Conservation (phyloP, 2,113 vertebrate species). For the Alectura lathami region DNA sequence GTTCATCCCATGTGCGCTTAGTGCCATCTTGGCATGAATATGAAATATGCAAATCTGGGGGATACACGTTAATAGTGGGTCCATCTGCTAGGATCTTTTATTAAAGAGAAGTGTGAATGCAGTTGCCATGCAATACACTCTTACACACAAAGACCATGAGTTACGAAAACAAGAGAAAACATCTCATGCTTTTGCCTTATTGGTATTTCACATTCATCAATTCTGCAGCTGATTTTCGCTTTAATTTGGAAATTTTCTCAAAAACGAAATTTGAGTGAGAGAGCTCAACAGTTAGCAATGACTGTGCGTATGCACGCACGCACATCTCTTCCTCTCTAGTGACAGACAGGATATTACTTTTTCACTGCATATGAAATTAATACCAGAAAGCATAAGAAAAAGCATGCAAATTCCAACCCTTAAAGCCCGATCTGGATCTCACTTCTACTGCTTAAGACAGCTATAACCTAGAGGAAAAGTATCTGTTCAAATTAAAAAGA, state of each 20-base stretch:
- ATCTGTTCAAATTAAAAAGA: neutral
- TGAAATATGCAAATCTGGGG: conserved; percentile 68
- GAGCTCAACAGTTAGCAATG: neutral
- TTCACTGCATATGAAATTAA: conserved; percentile 53
- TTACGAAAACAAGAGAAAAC: conserved; percentile 46
- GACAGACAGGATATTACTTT: conserved; percentile 54
- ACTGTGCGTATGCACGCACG: neutral
- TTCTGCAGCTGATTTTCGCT: neutral
- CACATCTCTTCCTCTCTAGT: conserved; percentile 42
- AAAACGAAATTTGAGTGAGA: neutral
- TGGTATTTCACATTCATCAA: neutral
- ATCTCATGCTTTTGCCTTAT: conserved; percentile 19
- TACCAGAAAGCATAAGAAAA: conserved; percentile 19
- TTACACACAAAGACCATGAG: conserved; percentile 66
- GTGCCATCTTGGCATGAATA: conserved; percentile 65
- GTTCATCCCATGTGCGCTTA: conserved; percentile 31
- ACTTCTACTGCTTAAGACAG: neutral
- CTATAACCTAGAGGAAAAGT: conserved; percentile 5
- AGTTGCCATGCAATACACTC: conserved; percentile 79
- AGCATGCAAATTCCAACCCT: neutral
- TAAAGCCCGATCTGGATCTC: conserved; percentile 20
- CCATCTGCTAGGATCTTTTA: conserved; percentile 77
- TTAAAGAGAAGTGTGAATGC: conserved; percentile 76
- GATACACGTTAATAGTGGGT: conserved; percentile 70
- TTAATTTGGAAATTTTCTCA: neutral